These are phyloP conservation scores for Malurus elegans DNA, from an alignment of 2,113 vertebrate genomes.

Conservation along the genomic window DNA sequence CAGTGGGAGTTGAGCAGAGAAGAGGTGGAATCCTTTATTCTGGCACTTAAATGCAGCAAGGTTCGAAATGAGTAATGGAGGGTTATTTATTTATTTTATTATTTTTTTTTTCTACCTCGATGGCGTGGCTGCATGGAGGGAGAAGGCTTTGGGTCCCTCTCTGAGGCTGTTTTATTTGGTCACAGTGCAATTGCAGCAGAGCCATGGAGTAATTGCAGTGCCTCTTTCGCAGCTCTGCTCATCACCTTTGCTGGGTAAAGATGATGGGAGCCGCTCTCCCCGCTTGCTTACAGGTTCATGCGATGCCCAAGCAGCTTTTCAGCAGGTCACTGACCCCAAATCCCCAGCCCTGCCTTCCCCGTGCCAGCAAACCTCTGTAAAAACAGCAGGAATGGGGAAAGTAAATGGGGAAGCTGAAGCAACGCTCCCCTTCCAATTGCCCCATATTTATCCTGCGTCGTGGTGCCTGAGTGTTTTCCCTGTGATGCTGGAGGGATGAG, in stretches of 20 bases:
- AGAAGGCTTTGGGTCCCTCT: neutral
- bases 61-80: conserved; percentile 49
- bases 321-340: neutral
- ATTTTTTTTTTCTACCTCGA: neutral
- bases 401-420: neutral
- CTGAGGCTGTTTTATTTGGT: neutral
- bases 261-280: neutral
- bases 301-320: neutral
- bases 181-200: conserved; percentile 37
- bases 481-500: neutral
- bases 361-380: neutral
- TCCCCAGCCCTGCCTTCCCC: neutral
- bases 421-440: neutral
- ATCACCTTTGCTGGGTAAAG: conserved; percentile 24
- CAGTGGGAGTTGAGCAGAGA: conserved; percentile 42
- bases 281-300: neutral
- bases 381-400: neutral
- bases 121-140: neutral
- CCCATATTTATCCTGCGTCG: neutral
- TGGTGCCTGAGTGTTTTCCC: neutral
- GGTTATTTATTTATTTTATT: conserved; percentile 12
- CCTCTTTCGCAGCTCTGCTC: conserved; percentile 2
- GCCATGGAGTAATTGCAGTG: conserved; percentile 45
- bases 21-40: conserved; percentile 57
- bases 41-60: conserved; percentile 43